phyloP scores from a whole-genome alignment of 2,797 vertebrate species.

The Scyliorhinus canicula region DNA sequence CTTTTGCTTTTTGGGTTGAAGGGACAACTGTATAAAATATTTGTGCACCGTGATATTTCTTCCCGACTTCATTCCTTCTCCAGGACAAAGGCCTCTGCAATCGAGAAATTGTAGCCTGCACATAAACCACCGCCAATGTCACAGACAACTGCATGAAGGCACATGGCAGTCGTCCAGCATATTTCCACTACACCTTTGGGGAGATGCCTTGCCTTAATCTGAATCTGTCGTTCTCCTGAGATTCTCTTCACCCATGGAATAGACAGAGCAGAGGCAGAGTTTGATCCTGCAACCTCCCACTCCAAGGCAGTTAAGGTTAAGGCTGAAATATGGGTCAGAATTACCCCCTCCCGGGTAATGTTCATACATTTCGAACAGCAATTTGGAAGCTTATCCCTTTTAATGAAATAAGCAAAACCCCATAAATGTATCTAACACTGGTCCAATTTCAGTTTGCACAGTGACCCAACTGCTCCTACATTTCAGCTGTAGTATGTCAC shows the following conservation, averaged over 20 bases:
- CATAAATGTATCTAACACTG: not conserved
- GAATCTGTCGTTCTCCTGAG: not conserved
- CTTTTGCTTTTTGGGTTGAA: not conserved
- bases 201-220: not conserved
- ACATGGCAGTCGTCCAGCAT: not conserved
- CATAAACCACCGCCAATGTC: not conserved
- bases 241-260: not conserved
- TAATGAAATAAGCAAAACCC: not conserved
- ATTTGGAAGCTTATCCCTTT: not conserved
- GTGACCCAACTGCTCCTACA: not conserved
- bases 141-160: not conserved
- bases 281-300: not conserved
- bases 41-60: not conserved
- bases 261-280: not conserved
- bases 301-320: not conserved
- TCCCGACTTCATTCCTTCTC: not conserved
- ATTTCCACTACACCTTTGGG: not conserved
- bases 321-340: not conserved
- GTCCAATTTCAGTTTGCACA: not conserved
- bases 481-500: not conserved
- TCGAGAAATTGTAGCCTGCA: not conserved
- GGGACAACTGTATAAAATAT: not conserved
- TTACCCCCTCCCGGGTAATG: not conserved
- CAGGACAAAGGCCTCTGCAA: not conserved
- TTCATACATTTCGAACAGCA: not conserved